Evolutionary conservation across 2,113 vertebrate genomes (phyloP).

Genomic region (Psettodes erumei): DNA sequence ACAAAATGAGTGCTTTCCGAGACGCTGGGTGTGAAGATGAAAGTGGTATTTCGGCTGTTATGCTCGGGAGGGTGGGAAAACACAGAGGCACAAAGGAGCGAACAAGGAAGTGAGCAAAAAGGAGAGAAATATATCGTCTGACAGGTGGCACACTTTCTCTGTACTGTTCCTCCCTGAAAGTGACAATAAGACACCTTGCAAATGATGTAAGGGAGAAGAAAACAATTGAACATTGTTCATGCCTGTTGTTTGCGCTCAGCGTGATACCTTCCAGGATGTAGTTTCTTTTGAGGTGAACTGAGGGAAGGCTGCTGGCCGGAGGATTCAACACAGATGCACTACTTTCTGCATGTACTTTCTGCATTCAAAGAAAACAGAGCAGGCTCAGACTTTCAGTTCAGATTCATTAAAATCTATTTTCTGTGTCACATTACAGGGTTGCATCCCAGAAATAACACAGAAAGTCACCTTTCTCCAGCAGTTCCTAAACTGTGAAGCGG

Average conservation of each 20-base stretch:
- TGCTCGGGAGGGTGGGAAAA: conserved; percentile 52
- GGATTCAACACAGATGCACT: background rate
- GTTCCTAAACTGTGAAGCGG: too few relatives aligned
- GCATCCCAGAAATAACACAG: background rate
- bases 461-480: background rate
- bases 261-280: background rate
- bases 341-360: background rate
- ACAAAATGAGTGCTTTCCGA: conserved; percentile 53
- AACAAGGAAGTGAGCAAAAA: conserved; percentile 37
- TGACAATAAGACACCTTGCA: conserved; percentile 27
- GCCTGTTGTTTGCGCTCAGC: background rate
- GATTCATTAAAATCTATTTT: too few relatives aligned
- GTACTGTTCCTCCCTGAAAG: conserved; percentile 18
- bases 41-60: conserved; percentile 55
- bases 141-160: conserved; percentile 58
- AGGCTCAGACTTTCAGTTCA: too few relatives aligned
- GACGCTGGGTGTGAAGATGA: conserved; percentile 52
- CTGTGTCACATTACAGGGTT: background rate
- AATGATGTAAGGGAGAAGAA: conserved; percentile 26
- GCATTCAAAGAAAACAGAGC: background rate
- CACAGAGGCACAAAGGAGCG: conserved; percentile 48
- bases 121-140: conserved; percentile 34
- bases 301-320: background rate
- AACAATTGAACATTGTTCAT: conserved; percentile 18
- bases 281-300: background rate